phyloP scores from a whole-genome alignment of 2,888 invertebrate species.

The Arrhopalites spinosus region DNA sequence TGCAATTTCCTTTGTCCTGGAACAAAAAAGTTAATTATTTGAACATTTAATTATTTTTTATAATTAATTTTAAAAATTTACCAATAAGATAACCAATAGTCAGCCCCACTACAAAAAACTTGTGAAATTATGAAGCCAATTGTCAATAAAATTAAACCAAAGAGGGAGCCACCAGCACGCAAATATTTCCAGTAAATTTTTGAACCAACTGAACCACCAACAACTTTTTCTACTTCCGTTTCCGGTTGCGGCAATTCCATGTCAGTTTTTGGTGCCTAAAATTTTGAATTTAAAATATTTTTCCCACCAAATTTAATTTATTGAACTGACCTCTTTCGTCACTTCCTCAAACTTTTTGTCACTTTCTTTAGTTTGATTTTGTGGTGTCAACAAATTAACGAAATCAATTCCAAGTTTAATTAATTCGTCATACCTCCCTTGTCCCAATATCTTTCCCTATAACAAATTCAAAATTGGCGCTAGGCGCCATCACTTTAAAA shows the following conservation, averaged over 20 bases:
- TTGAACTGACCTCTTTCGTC: no score
- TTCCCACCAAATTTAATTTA: no score
- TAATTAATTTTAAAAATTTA: background rate
- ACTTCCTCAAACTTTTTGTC: no score
- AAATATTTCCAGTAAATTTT: background rate
- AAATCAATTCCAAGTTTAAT: slow-evolving; percentile 58
- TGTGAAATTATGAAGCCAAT: background rate
- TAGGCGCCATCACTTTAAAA: no score
- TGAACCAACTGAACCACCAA: background rate
- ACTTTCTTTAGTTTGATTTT: no score
- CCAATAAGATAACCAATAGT: background rate
- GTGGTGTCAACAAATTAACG: slow-evolving; percentile 56
- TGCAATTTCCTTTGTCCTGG: no score
- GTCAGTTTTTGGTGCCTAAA: no score
- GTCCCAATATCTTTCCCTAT: slow-evolving; percentile 59
- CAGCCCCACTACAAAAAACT: background rate
- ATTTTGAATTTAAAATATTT: no score
- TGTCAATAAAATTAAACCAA: background rate
- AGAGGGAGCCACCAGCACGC: background rate
- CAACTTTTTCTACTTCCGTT: background rate
- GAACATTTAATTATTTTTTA: no score
- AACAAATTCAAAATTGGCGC: no score
- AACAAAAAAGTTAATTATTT: no score
- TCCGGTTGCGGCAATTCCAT: background rate
- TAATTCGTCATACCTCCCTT: slow-evolving; percentile 67